These are phyloP conservation scores for Manis pentadactyla DNA, from an alignment of 2,797 vertebrate species.

Conservation along the genomic window DNA sequence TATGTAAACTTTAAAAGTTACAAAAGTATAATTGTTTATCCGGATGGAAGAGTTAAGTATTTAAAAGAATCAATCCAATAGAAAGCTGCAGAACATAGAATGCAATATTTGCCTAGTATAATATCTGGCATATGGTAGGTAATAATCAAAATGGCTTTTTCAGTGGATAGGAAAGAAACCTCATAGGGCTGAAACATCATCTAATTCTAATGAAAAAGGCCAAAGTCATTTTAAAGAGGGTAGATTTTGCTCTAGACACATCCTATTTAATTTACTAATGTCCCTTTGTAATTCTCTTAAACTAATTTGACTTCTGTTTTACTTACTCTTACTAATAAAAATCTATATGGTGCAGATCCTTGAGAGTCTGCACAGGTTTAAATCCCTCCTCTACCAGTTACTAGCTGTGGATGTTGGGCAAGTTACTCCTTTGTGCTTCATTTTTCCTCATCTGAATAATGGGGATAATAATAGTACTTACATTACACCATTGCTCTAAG, in stretches of 20 bases:
- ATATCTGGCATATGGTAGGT: not conserved
- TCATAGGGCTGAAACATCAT: slow-evolving; percentile 7
- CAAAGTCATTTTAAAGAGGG: not conserved
- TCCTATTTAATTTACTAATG: not conserved
- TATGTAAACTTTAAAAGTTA: not conserved
- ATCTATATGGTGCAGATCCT: not conserved
- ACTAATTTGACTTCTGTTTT: not conserved
- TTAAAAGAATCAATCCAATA: slow-evolving; percentile 21
- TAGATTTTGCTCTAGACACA: not conserved
- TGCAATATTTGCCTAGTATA: not conserved
- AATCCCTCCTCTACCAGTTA: not conserved
- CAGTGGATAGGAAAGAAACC: slow-evolving; percentile 48
- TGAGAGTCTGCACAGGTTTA: not conserved
- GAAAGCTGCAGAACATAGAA: not conserved
- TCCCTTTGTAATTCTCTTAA: not conserved
- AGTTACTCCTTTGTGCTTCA: not conserved
- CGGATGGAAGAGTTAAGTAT: not conserved
- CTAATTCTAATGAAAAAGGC: slow-evolving; percentile 34
- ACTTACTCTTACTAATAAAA: slow-evolving; percentile 15
- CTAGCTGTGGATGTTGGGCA: not conserved
- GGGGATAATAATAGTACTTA: not conserved
- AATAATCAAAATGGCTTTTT: slow-evolving; percentile 55
- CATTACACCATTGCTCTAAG: not conserved
- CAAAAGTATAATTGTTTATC: not conserved
- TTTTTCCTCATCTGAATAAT: not conserved